Evolutionary conservation across 2,113 vertebrate species (phyloP), one percentile per base, ranked within the genome.

Genomic region (Chlamydotis undulata): DNA sequence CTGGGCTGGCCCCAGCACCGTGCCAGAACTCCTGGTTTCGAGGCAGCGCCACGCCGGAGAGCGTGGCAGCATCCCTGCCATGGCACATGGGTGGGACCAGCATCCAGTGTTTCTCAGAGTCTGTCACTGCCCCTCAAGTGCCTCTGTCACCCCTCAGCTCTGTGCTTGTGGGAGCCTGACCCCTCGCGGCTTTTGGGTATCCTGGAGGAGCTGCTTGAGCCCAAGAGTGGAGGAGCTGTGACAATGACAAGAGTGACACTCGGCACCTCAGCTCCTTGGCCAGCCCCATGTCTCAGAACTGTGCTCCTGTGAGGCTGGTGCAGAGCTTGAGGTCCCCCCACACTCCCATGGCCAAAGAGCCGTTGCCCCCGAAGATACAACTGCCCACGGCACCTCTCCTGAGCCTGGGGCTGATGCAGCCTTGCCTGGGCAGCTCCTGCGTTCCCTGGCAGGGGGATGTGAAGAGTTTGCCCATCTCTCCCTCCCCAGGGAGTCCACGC

Each of bases 201-300:
- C n/a, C 21, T 25, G 10, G 26, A 59, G 19, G 59, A 61, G 19
- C 9, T 68, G 23, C 41, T 67, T 39, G 65, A 75, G n/a, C 19
- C 56, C 69, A 47, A 52, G 49, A 26, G 29, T 2, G 1, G 12
- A 25, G 61, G 39, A 83, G 10, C 19, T 73, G 59, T 77, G 76
- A 28, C 63, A 76, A n/a, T 77, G 76, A 28, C 63, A 76, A n/a
- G 14, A 74, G 65, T 28, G n/a, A 69, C 10, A 7, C 9, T 39
- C 0, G 0, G 24, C 14, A 26, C 13, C 31, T 65, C 0, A 1
- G 12, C 22, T 90, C 21, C 55, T 81, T 55, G n/a, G 24, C 19
- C 76, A 77, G 45, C 10, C 19, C 0, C 2, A 7, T 37, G 39
- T 14, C 39, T 61, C 3, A 1, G 22, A 55, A 10, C 37, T 61